These are phyloP conservation scores for Eonycteris spelaea DNA, from an alignment of 2,113 vertebrate genomes.

Conservation along the genomic window DNA sequence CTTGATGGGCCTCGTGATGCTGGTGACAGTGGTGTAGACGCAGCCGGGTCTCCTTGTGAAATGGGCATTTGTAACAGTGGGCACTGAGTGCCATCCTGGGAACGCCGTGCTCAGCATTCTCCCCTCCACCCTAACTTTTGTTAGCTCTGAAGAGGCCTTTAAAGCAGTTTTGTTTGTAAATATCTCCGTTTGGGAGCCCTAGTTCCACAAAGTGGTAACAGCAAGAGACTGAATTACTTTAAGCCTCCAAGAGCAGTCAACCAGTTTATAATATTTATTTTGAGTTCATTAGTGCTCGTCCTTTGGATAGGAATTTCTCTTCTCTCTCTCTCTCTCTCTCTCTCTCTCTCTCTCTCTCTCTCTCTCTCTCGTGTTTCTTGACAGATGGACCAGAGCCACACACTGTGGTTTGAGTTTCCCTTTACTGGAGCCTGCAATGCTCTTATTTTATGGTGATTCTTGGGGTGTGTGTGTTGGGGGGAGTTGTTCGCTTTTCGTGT, in stretches of 20 bases:
- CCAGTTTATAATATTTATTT: neutral
- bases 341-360: neutral
- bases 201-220: neutral
- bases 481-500: neutral
- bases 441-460: neutral
- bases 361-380: neutral
- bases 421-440: neutral
- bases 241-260: neutral
- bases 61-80: neutral
- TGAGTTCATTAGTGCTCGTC: neutral
- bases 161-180: neutral
- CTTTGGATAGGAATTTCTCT: neutral
- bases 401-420: neutral
- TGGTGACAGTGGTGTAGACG: neutral
- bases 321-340: neutral
- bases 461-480: neutral
- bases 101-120: neutral
- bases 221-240: neutral
- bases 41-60: neutral
- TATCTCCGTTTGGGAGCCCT: neutral
- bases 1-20: neutral
- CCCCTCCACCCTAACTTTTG: neutral
- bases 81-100: neutral
- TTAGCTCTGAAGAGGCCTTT: neutral
- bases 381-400: neutral